Evolutionary conservation across 2,888 invertebrate species (phyloP), one percentile per base, ranked within the genome.

Genomic region (Philereme transversata): DNA sequence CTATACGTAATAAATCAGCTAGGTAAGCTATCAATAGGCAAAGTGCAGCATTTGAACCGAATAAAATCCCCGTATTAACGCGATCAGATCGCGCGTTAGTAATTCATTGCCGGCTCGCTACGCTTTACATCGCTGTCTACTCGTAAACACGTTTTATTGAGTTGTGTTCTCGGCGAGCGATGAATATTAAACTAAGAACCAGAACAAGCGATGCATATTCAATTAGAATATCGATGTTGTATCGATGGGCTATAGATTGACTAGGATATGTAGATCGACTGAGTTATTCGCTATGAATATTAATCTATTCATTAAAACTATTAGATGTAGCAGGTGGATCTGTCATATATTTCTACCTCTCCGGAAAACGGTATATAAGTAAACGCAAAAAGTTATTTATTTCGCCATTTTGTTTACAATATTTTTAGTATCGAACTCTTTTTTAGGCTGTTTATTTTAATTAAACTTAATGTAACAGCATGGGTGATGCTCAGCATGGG

Each of bases 131-230:
- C 81, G 86, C 69, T 69, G 75, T 74, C 70, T 74, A 76, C 72
- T 84, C 84, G 83, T 87, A 87, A 88, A 88, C 83, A 83, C 79
- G 78, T 79, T 87, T 83, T 85, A 87, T 87, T 82, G 85, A 83
- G 81, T 79, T 77, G 77, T 76, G 78, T 80, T 75, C 72, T 77
- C 78, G 82, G 78, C 83, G 72, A 81, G 77, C 82, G 80, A 84
- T 88, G 87, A 88, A 88, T 87, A 84, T 81, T 82, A 79, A 83
- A 87, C 76, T 73, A 75, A 68, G 64, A 47, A 64, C 22, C 66
- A 65, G 71, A 75, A 74, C 73, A 71, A 76, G 74, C 76, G 72
- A 77, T 82, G 81, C 83, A 81, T 81, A 83, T 82, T 83, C 79
- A 82, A 84, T 85, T 81, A 83, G 79, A 78, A 85, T 76, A 75